Percentiles rank a stretch among this genome's conserved stretches.
These are phyloP conservation scores for Danaus chrysippus DNA, from an alignment of 2,888 invertebrate genomes.

Conservation along the genomic window DNA sequence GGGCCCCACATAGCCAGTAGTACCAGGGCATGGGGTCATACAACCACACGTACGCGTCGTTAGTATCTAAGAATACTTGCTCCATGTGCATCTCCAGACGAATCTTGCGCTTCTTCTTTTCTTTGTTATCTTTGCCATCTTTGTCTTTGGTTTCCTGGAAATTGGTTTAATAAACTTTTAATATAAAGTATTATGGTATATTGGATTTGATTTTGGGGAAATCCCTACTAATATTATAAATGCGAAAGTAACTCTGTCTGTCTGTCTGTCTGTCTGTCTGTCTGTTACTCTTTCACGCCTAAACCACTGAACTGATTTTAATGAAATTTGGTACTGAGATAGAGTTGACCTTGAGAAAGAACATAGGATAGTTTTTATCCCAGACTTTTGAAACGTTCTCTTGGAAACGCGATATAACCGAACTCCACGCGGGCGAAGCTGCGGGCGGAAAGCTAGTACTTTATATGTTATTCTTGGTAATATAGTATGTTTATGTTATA, in stretches of 20 bases:
- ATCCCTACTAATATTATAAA: too few relatives aligned
- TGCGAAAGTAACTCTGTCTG: too few relatives aligned
- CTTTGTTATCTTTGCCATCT: constrained; percentile 64
- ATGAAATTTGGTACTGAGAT: too few relatives aligned
- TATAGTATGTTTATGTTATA: not conserved
- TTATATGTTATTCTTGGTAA: not conserved
- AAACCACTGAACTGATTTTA: too few relatives aligned
- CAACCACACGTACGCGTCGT: constrained; percentile 98
- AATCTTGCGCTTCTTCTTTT: constrained; percentile 91
- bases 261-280: too few relatives aligned
- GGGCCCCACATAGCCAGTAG: constrained; percentile 95
- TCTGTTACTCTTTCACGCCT: too few relatives aligned
- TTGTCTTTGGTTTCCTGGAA: constrained; percentile 55
- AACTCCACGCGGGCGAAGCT: too few relatives aligned
- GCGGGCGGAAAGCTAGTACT: too few relatives aligned
- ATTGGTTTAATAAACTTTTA: not conserved
- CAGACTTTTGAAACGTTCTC: too few relatives aligned
- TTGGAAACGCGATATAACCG: too few relatives aligned
- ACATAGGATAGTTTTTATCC: too few relatives aligned
- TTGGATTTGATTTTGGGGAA: constrained; percentile 19
- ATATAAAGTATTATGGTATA: not conserved
- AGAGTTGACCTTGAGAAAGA: too few relatives aligned
- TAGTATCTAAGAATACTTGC: constrained; percentile 94
- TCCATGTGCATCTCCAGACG: constrained; percentile 98
- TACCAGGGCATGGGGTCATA: constrained; percentile 97